Evolutionary conservation across 2,888 invertebrate genomes (phyloP).

Genomic region (Petrolisthes manimaculis): DNA sequence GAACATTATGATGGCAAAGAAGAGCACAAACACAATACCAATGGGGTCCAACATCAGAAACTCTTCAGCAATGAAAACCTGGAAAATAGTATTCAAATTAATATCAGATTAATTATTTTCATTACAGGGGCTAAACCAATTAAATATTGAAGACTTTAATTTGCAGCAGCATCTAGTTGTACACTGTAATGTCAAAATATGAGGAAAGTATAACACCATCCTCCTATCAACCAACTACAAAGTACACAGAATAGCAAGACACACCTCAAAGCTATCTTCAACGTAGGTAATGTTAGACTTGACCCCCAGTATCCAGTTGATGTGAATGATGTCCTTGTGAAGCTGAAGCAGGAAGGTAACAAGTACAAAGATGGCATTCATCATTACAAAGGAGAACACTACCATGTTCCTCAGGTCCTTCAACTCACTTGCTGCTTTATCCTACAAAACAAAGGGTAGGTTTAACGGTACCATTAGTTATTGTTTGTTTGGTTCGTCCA

Average conservation of each 20-base stretch:
- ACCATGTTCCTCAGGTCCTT: slow-evolving; percentile 72
- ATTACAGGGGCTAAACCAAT: too few relatives aligned
- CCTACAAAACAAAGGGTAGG: slow-evolving; percentile 39
- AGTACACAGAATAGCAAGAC: neutral
- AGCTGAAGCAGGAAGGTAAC: slow-evolving; percentile 74
- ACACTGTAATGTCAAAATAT: too few relatives aligned
- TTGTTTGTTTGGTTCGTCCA: too few relatives aligned
- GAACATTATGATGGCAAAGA: slow-evolving; percentile 94
- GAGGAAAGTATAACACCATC: too few relatives aligned
- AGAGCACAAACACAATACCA: slow-evolving; percentile 95
- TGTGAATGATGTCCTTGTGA: slow-evolving; percentile 71
- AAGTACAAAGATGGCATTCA: slow-evolving; percentile 74
- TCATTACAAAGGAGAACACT: slow-evolving; percentile 73
- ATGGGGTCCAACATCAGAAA: slow-evolving; percentile 95
- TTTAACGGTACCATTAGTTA: too few relatives aligned
- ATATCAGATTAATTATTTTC: too few relatives aligned
- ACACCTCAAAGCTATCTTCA: slow-evolving; percentile 63
- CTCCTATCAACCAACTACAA: too few relatives aligned
- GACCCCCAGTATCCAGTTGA: slow-evolving; percentile 75
- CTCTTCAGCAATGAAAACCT: slow-evolving; percentile 89
- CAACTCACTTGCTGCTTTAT: slow-evolving; percentile 68
- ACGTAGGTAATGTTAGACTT: slow-evolving; percentile 67
- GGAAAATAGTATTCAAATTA: slow-evolving; percentile 58
- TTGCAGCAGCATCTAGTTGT: too few relatives aligned
- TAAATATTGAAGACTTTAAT: too few relatives aligned